A percentile compares a stretch with the other conserved stretches of the same genome.
Evolutionary conservation across 2,797 vertebrate genomes (phyloP).

Genomic region (Melanotaenia boesemani): DNA sequence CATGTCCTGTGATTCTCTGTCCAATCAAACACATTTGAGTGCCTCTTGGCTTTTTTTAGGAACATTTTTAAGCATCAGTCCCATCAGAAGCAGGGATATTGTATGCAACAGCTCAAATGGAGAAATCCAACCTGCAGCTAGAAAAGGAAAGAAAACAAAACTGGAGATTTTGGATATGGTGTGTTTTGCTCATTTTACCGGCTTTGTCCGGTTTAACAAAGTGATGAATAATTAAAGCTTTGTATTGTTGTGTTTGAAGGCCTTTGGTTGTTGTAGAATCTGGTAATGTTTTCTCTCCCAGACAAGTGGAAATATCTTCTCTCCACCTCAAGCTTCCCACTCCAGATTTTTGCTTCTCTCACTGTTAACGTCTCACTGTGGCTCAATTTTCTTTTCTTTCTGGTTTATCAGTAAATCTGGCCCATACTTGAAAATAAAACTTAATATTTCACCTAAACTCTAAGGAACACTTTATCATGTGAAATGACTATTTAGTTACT

Average conservation of each 20-base stretch:
- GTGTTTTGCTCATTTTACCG: too few relatives aligned
- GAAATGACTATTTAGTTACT: background rate
- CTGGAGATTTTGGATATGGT: background rate
- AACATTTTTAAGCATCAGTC: too few relatives aligned
- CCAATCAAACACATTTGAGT: background rate
- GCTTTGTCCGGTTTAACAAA: too few relatives aligned
- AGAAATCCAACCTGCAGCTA: too few relatives aligned
- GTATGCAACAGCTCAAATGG: too few relatives aligned
- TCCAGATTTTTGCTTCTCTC: too few relatives aligned
- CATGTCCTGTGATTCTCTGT: background rate
- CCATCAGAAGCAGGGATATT: too few relatives aligned
- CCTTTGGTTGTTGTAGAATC: background rate
- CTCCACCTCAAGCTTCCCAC: too few relatives aligned
- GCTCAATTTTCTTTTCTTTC: background rate
- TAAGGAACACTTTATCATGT: background rate
- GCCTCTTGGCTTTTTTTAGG: too few relatives aligned
- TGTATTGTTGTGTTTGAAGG: background rate
- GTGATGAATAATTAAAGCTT: background rate
- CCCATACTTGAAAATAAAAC: background rate
- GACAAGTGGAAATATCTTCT: too few relatives aligned
- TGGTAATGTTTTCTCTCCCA: background rate
- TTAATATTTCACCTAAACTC: background rate
- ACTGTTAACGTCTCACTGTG: too few relatives aligned
- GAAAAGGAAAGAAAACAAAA: background rate
- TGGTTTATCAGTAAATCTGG: background rate